These are phyloP conservation scores for Acrossocheilus wenchowensis DNA, from an alignment of 2,797 vertebrate genomes.

Conservation along the genomic window DNA sequence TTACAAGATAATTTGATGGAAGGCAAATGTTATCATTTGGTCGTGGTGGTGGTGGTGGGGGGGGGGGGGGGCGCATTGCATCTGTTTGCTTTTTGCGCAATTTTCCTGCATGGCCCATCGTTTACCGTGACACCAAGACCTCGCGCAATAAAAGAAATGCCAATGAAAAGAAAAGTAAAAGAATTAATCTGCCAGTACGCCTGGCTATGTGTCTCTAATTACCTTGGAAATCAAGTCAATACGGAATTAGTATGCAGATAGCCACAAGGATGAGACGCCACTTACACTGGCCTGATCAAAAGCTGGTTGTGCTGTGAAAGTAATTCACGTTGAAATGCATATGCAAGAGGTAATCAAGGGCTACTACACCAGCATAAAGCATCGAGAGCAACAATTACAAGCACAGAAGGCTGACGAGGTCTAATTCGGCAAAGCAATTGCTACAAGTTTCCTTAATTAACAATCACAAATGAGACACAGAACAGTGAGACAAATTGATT, in stretches of 20 bases:
- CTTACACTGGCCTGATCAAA: slow-evolving; percentile 53
- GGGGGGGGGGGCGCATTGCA: not conserved
- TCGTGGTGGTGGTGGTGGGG: too few species aligned
- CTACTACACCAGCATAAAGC: slow-evolving; percentile 35
- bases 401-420: slow-evolving; percentile 25
- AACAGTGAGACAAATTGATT: slow-evolving; percentile 45
- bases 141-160: slow-evolving; percentile 22
- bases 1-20: slow-evolving; percentile 53
- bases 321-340: slow-evolving; percentile 51
- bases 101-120: slow-evolving; percentile 1
- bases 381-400: slow-evolving; percentile 51
- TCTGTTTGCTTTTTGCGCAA: slow-evolving; percentile 6
- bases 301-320: slow-evolving; percentile 43
- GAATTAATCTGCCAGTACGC: slow-evolving; percentile 41
- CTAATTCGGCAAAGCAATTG: slow-evolving; percentile 41
- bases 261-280: slow-evolving; percentile 33
- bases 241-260: slow-evolving; percentile 60
- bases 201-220: slow-evolving; percentile 51
- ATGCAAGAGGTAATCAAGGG: slow-evolving; percentile 54
- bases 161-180: slow-evolving; percentile 46
- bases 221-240: slow-evolving; percentile 55
- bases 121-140: not conserved
- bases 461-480: slow-evolving; percentile 26
- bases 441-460: slow-evolving; percentile 49
- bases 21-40: slow-evolving; percentile 44